Base-by-base conservation (phyloP, 2,888 invertebrate genomes). In the Pachliopta kotzebuea region DNA sequence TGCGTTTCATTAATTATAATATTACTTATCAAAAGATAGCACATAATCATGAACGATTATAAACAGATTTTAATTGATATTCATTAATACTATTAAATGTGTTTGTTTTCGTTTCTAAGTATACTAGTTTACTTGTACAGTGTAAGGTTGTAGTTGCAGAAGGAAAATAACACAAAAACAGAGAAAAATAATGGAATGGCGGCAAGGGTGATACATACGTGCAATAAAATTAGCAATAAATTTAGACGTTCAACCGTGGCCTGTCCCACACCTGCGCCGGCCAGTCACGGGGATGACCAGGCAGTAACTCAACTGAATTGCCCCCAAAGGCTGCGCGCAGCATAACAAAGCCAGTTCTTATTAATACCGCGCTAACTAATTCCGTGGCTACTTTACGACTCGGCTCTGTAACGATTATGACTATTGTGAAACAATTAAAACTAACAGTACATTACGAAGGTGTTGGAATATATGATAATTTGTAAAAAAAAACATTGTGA, bases 151-250 rank as follows among this genome's bases (percentile, higher is more conserved):
- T 50, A 59, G 17, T 42, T 24, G 20, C 17, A 26, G 52, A 37
- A 52, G 31, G 59, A 54, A 61, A n/a, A 56, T 50, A 60, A 60
- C 56, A 24, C 20, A 29, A 18, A 29, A 52, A 21, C 26, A 60
- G 37, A 45, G 26, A 56, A 60, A 65, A 52, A 61, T 53, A 61
- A 61, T 61, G 61, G 26, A 57, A 65, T 53, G 37, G 55, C 55
- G 45, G 61, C 61, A 65, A 53, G 65, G 60, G 53, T 65, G 65
- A 65, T 26, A 61, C 65, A 53, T 65, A 61, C 56, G 24, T 56
- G 65, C 57, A 65, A 85, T 84, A 85, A 85, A 88, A 88, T 87
- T 85, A 85, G 84, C 84, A 80, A 88, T 89, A 89, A 89, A 89
- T 89, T 84, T 83, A 78, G 83, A 81, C 81, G 79, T 81, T 79